Evolutionary conservation across 2,888 invertebrate species (phyloP), one percentile per base, ranked within the genome.

Genomic region (Hemistola chrysoprasaria): DNA sequence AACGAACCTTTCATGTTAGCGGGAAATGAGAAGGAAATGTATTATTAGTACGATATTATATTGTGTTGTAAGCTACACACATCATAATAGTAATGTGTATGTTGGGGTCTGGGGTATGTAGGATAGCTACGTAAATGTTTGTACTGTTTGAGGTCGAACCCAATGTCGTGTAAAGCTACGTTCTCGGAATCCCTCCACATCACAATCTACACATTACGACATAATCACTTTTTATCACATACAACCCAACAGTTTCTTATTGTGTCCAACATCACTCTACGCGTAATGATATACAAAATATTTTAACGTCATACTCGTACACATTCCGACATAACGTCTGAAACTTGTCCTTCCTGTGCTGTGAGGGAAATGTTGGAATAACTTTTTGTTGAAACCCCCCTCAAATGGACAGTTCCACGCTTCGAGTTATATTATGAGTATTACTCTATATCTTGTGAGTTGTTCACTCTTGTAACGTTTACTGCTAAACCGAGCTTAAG

Each of bases 281-380:
- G n/a, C n/a, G 40, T 38, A 38, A 45, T 43, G 32, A 36, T 22
- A 34, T 41, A 22, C 25, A 30, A 30, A 23, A 32, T 31, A 23
- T 28, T n/a, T n/a, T n/a, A n/a, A 42, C 29, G 9, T 24, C 29
- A 38, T 39, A 35, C 11, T 35, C 25, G 10, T 39, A 30, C 30
- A 31, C 29, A 39, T 25, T 7, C 30, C 29, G 5, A 36, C 30
- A 6, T 24, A 33, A 31, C 28, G 31, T 44, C 30, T 37, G 39
- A 39, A 50, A 44, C 50, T 44, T n/a, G n/a, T n/a, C n/a, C n/a
- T n/a, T 50, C 22, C 24, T 36, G 40, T 41, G 39, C 33, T 34
- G 33, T 23, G 21, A 38, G 22, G 22, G 21, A 39, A 38, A 45
- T 39, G 32, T 25, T 41, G 8, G 40, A 42, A 44, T 40, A 42